Evolutionary conservation across 2,888 invertebrate genomes (phyloP), one percentile per base, ranked within the genome.

Genomic region (Bugulina stolonifera): DNA sequence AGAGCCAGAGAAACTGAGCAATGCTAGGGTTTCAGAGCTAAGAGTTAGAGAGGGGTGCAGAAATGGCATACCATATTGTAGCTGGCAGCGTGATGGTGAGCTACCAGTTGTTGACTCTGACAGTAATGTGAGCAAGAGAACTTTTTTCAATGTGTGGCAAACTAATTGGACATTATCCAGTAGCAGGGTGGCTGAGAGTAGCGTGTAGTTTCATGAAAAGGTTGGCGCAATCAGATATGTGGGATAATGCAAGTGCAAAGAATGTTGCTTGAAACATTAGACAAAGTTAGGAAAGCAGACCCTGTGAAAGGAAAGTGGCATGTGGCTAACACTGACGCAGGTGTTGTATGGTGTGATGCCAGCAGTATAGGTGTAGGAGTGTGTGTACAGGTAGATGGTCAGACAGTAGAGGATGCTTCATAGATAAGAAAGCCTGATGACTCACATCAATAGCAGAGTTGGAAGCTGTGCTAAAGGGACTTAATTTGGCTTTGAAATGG

Each of bases 181-280:
- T 57, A 25, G 57, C 57, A 23, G 57, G 57, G 5, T 5, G 57
- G 57, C 25, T 57, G 25, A 5, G 57, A 5, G 57, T 57, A 23
- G 57, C 57, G 23, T 57, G 57, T 25, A 57, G 57, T 25, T 57
- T 23, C 57, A 57, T 57, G 57, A n/a, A 57, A 25, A 14, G 57
- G 57, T n/a, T 14, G 14, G 23, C 57, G 5, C n/a, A 14, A 23
- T 22, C 18, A 23, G 57, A 25, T 18, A 57, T 5, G 23, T 57
- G 25, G 57, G 57, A 57, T 57, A 25, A 18, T 5, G 5, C 5
- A 57, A 18, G 57, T 57, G 57, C 14, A 23, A 5, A 5, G 3
- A 25, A 25, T 57, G 23, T n/a, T 57, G 25, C 5, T 23, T 57
- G 57, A 57, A n/a, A 57, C 57, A n/a, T 3, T 57, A 57, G 25